Conservation (phyloP, 1,140 invertebrate genomes). For the Caenorhabditis briggsae region DNA sequence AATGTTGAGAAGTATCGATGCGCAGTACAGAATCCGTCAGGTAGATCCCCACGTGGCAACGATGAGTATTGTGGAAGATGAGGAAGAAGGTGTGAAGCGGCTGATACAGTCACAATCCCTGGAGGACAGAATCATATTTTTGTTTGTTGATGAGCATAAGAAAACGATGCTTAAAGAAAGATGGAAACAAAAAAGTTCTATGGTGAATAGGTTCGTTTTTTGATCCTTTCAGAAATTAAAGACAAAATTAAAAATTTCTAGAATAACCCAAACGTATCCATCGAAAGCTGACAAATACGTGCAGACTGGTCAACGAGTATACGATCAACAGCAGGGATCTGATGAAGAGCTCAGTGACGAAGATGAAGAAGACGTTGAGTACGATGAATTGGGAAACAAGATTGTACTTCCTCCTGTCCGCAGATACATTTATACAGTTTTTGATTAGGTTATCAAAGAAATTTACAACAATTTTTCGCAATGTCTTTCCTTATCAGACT, state of each 20-base stretch:
- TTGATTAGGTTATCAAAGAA: slow-evolving; percentile 44
- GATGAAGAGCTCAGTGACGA: slow-evolving; percentile 53
- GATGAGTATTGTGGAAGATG: slow-evolving; percentile 62
- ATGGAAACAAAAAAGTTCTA: slow-evolving; percentile 58
- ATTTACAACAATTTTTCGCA: not conserved
- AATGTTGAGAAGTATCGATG: slow-evolving; percentile 61
- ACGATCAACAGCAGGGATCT: slow-evolving; percentile 55
- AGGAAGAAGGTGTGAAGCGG: slow-evolving; percentile 62
- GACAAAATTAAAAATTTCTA: not conserved
- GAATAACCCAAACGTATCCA: slow-evolving; percentile 65
- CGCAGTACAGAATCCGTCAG: slow-evolving; percentile 65
- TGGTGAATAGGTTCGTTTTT: slow-evolving; percentile 58
- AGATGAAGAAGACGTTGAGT: slow-evolving; percentile 57
- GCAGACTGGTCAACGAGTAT: slow-evolving; percentile 64
- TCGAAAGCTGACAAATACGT: slow-evolving; percentile 61
- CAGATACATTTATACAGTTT: slow-evolving; percentile 64
- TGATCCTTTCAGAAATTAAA: not conserved
- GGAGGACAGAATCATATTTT: slow-evolving; percentile 60
- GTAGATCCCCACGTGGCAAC: slow-evolving; percentile 63
- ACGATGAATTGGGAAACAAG: slow-evolving; percentile 56
- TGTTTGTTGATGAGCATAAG: slow-evolving; percentile 63
- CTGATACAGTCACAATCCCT: slow-evolving; percentile 57
- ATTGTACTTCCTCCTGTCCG: slow-evolving; percentile 5
- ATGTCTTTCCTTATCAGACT: slow-evolving; percentile 8
- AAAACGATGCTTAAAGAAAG: slow-evolving; percentile 61